Evolutionary conservation across 2,113 vertebrate species (phyloP).

Genomic region (Grammomys dolichurus): DNA sequence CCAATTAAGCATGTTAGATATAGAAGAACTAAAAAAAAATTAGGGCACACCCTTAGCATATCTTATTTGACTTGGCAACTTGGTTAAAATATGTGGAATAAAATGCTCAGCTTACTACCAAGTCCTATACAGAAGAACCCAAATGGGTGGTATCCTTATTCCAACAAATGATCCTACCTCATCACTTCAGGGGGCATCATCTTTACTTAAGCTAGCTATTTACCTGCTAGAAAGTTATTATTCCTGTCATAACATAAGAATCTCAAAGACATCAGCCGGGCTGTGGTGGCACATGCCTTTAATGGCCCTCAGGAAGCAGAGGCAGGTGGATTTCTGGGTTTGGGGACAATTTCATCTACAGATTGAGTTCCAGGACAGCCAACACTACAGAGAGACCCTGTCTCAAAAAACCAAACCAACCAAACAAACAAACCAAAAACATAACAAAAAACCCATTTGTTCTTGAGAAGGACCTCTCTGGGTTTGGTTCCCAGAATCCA

Average conservation of each 20-base stretch:
- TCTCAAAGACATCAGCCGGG: not conserved
- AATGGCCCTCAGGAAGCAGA: too few relatives aligned
- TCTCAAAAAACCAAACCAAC: too few relatives aligned
- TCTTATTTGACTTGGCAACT: not conserved
- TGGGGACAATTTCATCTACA: too few relatives aligned
- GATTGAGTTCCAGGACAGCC: too few relatives aligned
- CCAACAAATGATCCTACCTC: not conserved
- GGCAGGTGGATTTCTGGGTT: too few relatives aligned
- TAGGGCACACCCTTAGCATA: not conserved
- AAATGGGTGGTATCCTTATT: not conserved
- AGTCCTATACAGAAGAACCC: not conserved
- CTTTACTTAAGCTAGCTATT: not conserved
- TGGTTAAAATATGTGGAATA: not conserved
- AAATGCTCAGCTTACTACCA: not conserved
- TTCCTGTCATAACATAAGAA: not conserved
- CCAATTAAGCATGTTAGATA: not conserved
- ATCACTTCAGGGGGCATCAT: not conserved
- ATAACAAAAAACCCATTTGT: too few relatives aligned
- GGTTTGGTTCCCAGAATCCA: too few relatives aligned
- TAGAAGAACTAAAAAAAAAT: not conserved
- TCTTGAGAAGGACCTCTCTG: too few relatives aligned
- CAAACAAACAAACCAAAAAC: too few relatives aligned
- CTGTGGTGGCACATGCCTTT: too few relatives aligned
- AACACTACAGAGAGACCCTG: too few relatives aligned
- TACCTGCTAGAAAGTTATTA: not conserved